Base-by-base conservation (phyloP, 1,140 invertebrate genomes). In the Drosophila ogumai region DNA sequence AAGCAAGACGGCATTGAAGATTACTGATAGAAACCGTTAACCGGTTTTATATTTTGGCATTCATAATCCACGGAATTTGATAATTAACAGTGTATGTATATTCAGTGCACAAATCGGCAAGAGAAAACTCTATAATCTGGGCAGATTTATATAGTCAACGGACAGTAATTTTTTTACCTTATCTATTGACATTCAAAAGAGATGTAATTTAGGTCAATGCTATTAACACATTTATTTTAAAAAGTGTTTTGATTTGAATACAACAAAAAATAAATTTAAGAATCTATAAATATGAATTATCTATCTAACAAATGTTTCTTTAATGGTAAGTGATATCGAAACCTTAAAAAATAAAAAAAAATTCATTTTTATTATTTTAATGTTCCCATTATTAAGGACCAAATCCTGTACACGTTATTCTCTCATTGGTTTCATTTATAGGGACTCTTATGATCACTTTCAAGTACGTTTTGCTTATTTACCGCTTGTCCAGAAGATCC, bases 401-500 rank as follows among this genome's bases (percentile, higher is more conserved):
- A 9, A 2, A 19, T 9, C 1, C 12, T 19, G 34, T n/a, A 19
- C 5, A 6, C n/a, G 8, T 15, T 10, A 19, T 15, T 5, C 9
- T 2, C 12, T 0, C 1, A 28, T 38, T 6, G 15, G 4, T 36
- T 31, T 12, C 19, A 19, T 19, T 25, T 32, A 17, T 8, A 34
- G n/a, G n/a, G 17, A 52, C 49, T 19, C n/a, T 47, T n/a, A 47
- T 32, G 12, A 13, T 19, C 47, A 40, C 22, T 25, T 25, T 15
- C 10, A 41, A 32, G 54, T 41, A 17, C 6, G 13, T 17, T 28
- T 17, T 46, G 1, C 43, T 19, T 34, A 63, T 47, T 82, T 88
- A 90, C 85, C 85, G 78, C 47, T 87, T 69, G 55, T 82, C 76
- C 66, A 91, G 65, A 17, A 76, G 59, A 8, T 91, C 86, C 9